A percentile compares a stretch with the other conserved stretches of the same genome.
Evolutionary conservation across 30 jellyfish, hydroid and myxozoan genomes (phyloP).

Genomic region (Morbakka virulenta): DNA sequence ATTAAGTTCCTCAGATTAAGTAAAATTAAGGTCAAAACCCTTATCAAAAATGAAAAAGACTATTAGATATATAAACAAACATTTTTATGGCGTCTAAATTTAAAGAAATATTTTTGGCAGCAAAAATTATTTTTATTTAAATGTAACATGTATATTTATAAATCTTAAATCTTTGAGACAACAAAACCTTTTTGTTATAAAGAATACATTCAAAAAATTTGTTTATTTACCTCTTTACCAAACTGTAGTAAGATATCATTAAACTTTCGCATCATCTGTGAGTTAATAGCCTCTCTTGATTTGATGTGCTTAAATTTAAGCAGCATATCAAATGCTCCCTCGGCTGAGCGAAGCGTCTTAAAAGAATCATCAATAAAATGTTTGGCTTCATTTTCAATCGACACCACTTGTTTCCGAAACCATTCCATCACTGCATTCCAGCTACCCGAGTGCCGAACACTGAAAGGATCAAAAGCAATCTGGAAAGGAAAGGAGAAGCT

Average conservation of each 20-base stretch:
- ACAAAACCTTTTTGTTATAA: too few species aligned
- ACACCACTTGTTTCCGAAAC: conserved; percentile 90
- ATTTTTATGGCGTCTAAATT: too few species aligned
- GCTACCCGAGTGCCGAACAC: conserved; percentile 69
- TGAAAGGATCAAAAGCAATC: conserved; percentile 96
- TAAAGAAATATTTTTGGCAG: too few species aligned
- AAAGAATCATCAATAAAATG: conserved; percentile 96
- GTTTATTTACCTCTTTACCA: conserved; percentile 93
- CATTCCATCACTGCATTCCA: conserved; percentile 88
- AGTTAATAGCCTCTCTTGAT: conserved; percentile 91
- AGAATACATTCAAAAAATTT: too few species aligned
- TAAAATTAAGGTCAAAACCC: too few species aligned
- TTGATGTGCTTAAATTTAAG: conserved; percentile 86
- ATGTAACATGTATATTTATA: too few species aligned
- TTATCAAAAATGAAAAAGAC: too few species aligned
- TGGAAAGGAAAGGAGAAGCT: not conserved
- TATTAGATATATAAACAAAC: too few species aligned
- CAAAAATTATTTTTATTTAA: too few species aligned
- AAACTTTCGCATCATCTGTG: conserved; percentile 96
- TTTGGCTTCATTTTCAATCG: conserved; percentile 93
- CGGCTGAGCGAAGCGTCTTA: conserved; percentile 91
- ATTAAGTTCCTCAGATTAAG: too few species aligned
- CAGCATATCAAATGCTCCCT: conserved; percentile 96
- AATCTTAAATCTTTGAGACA: too few species aligned
- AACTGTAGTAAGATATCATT: conserved; percentile 88